A percentile compares a stretch with the other conserved stretches of the same genome.
Conservation (phyloP, 2,113 vertebrate species). For the Meriones unguiculatus region DNA sequence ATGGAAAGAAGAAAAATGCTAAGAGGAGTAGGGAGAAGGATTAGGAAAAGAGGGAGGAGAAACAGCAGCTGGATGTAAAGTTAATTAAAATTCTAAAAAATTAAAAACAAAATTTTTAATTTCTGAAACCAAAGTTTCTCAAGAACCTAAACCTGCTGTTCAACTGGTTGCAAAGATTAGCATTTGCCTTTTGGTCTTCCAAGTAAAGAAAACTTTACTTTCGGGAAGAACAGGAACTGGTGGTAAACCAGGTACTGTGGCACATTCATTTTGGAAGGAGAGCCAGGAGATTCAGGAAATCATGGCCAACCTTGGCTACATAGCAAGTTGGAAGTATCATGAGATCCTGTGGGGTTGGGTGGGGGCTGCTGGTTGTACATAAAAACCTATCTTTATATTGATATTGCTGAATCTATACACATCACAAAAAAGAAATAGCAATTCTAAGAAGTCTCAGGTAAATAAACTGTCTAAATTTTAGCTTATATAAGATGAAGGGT, state of each 20-base stretch:
- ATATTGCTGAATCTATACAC: not conserved
- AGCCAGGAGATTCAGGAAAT: not conserved
- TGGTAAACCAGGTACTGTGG: not conserved
- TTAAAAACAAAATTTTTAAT: not conserved
- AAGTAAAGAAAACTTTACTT: not conserved
- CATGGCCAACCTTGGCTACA: not conserved
- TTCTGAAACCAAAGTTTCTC: not conserved
- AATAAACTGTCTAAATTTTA: not conserved
- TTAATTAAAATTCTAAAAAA: not conserved
- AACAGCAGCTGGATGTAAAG: not conserved
- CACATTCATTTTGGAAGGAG: not conserved
- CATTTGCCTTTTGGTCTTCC: not conserved
- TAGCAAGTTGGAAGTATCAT: not conserved
- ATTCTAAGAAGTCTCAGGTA: conserved; percentile 1
- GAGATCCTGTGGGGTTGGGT: not conserved
- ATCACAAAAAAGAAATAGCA: conserved; percentile 35
- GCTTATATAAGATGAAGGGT: not conserved
- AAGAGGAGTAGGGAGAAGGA: not conserved
- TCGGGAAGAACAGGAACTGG: not conserved
- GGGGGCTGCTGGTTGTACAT: not conserved
- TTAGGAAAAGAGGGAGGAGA: not conserved
- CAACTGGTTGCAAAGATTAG: not conserved
- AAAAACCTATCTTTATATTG: not conserved
- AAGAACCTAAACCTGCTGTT: not conserved
- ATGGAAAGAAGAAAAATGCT: not conserved